Conservation (phyloP, 2,888 invertebrate species). For the Perithous albicinctus region DNA sequence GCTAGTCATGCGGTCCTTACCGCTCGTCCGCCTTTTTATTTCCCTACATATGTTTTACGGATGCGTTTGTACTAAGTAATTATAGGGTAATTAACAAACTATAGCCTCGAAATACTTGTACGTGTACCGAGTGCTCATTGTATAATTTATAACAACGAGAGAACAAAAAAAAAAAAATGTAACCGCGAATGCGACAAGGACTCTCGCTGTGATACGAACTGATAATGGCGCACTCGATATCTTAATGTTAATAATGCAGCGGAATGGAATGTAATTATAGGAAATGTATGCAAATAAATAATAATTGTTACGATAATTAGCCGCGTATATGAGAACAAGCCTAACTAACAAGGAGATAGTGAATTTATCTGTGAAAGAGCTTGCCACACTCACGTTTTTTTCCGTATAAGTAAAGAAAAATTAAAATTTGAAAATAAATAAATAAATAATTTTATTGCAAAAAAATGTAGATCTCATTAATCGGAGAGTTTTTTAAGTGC, state of each 20-base stretch:
- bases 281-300: background rate
- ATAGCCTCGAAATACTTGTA: conserved; percentile 1
- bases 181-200: background rate
- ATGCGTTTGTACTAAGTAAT: background rate
- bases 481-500: too few relatives aligned
- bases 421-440: too few relatives aligned
- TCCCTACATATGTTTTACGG: background rate
- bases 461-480: too few relatives aligned
- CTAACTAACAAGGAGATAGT: background rate
- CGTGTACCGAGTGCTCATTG: background rate
- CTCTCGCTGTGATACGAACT: background rate
- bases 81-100: conserved; percentile 1
- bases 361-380: background rate
- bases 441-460: too few relatives aligned
- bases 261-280: background rate
- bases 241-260: background rate
- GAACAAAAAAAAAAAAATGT: background rate
- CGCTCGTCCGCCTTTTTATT: background rate
- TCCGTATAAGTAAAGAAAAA: background rate
- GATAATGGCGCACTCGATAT: background rate
- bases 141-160: too few relatives aligned
- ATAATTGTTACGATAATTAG: background rate
- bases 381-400: background rate
- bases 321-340: background rate
- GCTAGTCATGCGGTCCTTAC: too few relatives aligned